A percentile compares a stretch with the other conserved stretches of the same genome.
These are phyloP conservation scores for Agrilus planipennis DNA, from an alignment of 1,140 invertebrate species.

Conservation along the genomic window DNA sequence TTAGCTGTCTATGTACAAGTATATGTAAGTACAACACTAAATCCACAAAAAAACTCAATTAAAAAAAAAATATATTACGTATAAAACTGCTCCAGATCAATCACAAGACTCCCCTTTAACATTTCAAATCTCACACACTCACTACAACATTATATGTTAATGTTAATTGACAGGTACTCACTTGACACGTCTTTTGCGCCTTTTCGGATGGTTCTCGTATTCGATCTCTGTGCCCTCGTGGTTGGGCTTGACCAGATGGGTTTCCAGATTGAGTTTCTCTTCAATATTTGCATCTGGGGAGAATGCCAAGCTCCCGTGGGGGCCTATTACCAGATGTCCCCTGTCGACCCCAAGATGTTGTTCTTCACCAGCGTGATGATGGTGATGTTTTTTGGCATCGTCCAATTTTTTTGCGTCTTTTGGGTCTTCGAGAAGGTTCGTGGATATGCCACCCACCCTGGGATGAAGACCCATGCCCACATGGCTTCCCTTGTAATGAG, in stretches of 20 bases:
- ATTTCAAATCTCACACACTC: too few relatives aligned
- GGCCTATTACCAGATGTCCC: conserved; percentile 28
- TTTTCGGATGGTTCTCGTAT: conserved; percentile 25
- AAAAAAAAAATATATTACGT: conserved; percentile 4
- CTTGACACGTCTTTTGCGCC: conserved; percentile 1
- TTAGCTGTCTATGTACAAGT: conserved; percentile 2
- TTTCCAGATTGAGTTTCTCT: conserved; percentile 28
- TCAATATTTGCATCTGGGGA: conserved; percentile 21
- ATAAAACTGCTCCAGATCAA: conserved; percentile 7
- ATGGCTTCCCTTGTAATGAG: conserved; percentile 19
- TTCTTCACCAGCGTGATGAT: conserved; percentile 22
- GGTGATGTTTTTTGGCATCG: too few relatives aligned
- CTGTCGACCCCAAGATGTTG: conserved; percentile 19
- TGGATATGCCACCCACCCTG: conserved; percentile 7
- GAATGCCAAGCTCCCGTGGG: conserved; percentile 31
- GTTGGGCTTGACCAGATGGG: conserved; percentile 29
- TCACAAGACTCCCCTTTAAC: too few relatives aligned
- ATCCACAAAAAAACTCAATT: conserved; percentile 1
- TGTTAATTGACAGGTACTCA: too few relatives aligned
- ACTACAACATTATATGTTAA: too few relatives aligned
- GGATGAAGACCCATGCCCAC: conserved; percentile 20
- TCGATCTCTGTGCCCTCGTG: conserved; percentile 29
- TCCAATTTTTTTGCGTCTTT: conserved; percentile 9
- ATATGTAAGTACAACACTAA: conserved; percentile 6
- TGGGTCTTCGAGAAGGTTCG: conserved; percentile 3